Evolutionary conservation across 2,797 vertebrate genomes (phyloP).

Genomic region (Sebastes reedi): DNA sequence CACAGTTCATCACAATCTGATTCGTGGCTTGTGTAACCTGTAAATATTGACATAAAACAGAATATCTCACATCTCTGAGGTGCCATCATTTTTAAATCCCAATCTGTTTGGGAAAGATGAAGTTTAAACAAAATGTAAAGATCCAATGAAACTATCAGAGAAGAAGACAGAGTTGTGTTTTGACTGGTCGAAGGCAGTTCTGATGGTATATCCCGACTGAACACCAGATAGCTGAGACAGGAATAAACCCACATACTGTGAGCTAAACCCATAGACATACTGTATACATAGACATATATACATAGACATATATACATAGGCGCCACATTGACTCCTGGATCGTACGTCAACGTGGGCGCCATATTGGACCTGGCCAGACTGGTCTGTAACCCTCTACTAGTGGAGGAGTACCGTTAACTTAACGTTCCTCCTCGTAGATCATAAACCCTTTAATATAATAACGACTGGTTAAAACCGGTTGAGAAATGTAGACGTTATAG

Average conservation of each 20-base stretch:
- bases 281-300: too few relatives aligned
- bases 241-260: not conserved
- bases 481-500: too few relatives aligned
- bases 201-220: not conserved
- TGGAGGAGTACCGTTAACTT: too few relatives aligned
- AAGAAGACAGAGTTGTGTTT: not conserved
- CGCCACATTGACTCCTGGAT: too few relatives aligned
- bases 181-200: not conserved
- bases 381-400: too few relatives aligned
- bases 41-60: slow-evolving; percentile 65
- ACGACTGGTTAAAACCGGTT: too few relatives aligned
- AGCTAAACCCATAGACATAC: not conserved
- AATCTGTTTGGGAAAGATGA: not conserved
- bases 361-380: too few relatives aligned
- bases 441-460: too few relatives aligned
- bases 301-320: too few relatives aligned
- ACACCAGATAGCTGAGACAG: not conserved
- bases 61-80: not conserved
- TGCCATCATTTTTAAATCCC: not conserved
- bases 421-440: too few relatives aligned
- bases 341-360: too few relatives aligned
- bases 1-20: slow-evolving; percentile 99
- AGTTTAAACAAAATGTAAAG: not conserved
- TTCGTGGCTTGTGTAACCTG: slow-evolving; percentile 97
- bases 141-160: not conserved